Evolutionary conservation across 2,113 vertebrate species (phyloP), one percentile per base, ranked within the genome.

Genomic region (Dolichallabes microphthalmus): DNA sequence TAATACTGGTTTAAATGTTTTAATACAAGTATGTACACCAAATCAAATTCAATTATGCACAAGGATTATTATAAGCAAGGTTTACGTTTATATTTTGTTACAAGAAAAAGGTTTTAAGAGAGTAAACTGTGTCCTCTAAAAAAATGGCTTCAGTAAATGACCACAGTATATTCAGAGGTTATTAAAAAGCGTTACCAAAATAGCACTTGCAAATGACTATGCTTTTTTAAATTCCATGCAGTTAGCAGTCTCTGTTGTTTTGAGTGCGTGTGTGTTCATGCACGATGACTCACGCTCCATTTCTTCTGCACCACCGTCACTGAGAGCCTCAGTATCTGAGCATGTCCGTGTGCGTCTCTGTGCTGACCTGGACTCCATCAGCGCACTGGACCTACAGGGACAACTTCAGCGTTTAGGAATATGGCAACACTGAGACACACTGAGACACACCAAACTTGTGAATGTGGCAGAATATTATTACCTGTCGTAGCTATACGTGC

Each of bases 311-410:
- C 88, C 88, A 86, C 73, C 55, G 80, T 96, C 95, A 82, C 89
- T 94, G 87, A 88, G 92, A 77, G 95, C 92, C 89, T 96, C 96
- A 74, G 95, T 95, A 89, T 96, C 95, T 0, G 95, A 97, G 83
- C 94, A 95, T 0, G 94, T 95, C 91, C 95, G 94, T 88, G 93
- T 92, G 87, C 94, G 93, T 61, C 91, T 89, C 85, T 96, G 95
- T 58, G 94, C 90, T 53, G 90, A 87, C 82, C 92, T 92, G 80
- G 95, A 94, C 39, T 93, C 90, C 69, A 92, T 89, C 77, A 85
- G 11, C 64, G 90, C 88, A 90, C 89, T 95, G 81, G 86, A 92
- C 91, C 96, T 97, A 27, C 50, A 82, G 91, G 86, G 10, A 0
- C 86, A 71, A 50, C 6, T 4, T 25, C 50, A 75, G 60, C 22